These are phyloP conservation scores for Metridium senile DNA, from an alignment of 92 coral and sea anemone genomes.

Conservation along the genomic window DNA sequence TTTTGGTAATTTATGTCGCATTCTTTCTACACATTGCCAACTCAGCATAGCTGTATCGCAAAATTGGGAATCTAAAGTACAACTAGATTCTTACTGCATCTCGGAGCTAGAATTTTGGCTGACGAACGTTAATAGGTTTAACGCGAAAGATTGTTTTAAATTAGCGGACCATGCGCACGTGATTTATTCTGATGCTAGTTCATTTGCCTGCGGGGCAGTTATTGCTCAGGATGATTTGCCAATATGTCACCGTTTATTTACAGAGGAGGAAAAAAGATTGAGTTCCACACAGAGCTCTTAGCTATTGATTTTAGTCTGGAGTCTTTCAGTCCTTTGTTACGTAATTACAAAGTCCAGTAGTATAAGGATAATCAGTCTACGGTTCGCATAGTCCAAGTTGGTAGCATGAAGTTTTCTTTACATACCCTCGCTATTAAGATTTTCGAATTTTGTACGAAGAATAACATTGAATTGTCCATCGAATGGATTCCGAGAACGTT, in stretches of 20 bases:
- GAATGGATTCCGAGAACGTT: not conserved
- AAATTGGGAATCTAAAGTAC: slow-evolving; percentile 29
- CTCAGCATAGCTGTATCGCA: slow-evolving; percentile 23
- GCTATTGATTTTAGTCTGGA: slow-evolving; percentile 12
- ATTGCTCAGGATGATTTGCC: not conserved
- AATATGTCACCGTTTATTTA: too few relatives aligned
- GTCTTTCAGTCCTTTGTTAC: slow-evolving; percentile 1
- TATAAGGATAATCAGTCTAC: slow-evolving; percentile 8
- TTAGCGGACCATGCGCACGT: too few relatives aligned
- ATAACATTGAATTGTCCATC: slow-evolving; percentile 28
- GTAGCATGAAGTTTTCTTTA: too few relatives aligned
- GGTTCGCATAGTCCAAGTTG: too few relatives aligned
- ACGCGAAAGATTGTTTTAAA: too few relatives aligned
- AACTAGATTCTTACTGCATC: slow-evolving; percentile 24
- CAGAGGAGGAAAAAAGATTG: too few relatives aligned
- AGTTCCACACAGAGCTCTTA: too few relatives aligned
- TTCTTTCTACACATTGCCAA: slow-evolving; percentile 43
- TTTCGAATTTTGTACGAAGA: slow-evolving; percentile 10
- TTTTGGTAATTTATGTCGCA: slow-evolving; percentile 26
- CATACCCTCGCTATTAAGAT: not conserved
- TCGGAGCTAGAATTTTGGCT: slow-evolving; percentile 37
- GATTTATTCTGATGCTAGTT: too few relatives aligned
- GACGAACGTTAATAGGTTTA: slow-evolving; percentile 14
- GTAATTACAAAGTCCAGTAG: not conserved
- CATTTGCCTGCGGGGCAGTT: not conserved